phyloP scores from a whole-genome alignment of 2,888 invertebrate species.

The Stomorhina lunata region DNA sequence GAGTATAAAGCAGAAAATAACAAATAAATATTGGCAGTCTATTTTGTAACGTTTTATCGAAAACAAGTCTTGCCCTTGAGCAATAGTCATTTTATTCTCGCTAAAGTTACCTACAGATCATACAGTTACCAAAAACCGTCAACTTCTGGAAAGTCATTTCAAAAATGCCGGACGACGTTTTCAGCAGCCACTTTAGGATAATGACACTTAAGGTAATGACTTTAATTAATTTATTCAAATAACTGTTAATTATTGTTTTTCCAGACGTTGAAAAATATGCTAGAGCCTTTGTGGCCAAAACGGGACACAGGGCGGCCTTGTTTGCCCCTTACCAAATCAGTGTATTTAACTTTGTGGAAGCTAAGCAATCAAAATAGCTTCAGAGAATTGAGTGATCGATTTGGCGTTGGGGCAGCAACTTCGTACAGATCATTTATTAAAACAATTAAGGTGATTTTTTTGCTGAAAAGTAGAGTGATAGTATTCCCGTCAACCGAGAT shows the following conservation, averaged over 20 bases:
- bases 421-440: slow-evolving; percentile 9
- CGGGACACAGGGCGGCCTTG: not conserved
- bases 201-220: not conserved
- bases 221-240: too few relatives aligned
- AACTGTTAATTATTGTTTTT: too few relatives aligned
- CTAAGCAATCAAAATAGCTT: not conserved
- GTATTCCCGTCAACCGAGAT: not conserved
- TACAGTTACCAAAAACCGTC: not conserved
- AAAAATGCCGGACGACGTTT: not conserved
- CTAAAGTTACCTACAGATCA: too few relatives aligned
- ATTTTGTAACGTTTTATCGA: too few relatives aligned
- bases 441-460: slow-evolving; percentile 6
- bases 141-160: not conserved
- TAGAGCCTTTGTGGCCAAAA: slow-evolving; percentile 3
- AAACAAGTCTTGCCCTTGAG: too few relatives aligned
- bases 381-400: slow-evolving; percentile 11
- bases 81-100: too few relatives aligned
- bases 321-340: not conserved
- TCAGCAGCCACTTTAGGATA: not conserved
- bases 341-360: slow-evolving; percentile 13
- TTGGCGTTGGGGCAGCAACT: not conserved
- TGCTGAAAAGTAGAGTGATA: not conserved
- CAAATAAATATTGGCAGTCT: too few relatives aligned
- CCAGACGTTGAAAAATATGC: not conserved
- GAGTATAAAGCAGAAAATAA: too few relatives aligned